Conservation (phyloP, 2,113 vertebrate genomes). For the Motacilla alba region DNA sequence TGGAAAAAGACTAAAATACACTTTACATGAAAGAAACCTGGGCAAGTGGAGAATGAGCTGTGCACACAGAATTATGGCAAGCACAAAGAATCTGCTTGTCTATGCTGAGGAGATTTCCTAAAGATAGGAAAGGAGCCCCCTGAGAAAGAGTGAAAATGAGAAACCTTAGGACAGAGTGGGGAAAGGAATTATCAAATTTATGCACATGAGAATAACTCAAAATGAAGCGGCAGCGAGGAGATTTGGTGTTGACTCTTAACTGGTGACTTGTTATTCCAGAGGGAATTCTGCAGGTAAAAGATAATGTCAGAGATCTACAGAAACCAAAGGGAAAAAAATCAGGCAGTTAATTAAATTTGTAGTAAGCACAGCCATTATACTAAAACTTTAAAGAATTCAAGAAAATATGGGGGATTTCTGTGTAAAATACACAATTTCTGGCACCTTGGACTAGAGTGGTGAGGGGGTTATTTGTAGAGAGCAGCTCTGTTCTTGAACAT, state of each 20-base stretch:
- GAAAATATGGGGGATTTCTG: background rate
- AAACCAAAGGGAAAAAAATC: background rate
- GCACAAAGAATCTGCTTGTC: background rate
- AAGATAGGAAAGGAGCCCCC: background rate
- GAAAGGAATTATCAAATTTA: background rate
- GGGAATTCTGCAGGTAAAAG: background rate
- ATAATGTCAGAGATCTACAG: background rate
- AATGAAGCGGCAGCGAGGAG: background rate
- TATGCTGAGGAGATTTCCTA: background rate
- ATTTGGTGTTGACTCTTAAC: background rate
- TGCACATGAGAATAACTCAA: background rate
- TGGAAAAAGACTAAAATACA: background rate
- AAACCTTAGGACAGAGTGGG: background rate
- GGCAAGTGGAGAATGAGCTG: background rate
- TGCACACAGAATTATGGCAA: background rate
- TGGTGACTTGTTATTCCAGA: background rate
- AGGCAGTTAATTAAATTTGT: background rate
- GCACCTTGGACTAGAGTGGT: background rate
- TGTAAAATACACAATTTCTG: background rate
- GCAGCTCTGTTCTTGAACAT: background rate
- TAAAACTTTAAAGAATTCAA: background rate
- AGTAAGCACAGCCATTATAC: background rate
- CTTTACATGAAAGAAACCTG: background rate
- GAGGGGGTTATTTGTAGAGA: background rate
- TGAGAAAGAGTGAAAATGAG: background rate